Evolutionary conservation across 2,888 invertebrate genomes (phyloP).

Genomic region (Coremacera marginata): DNA sequence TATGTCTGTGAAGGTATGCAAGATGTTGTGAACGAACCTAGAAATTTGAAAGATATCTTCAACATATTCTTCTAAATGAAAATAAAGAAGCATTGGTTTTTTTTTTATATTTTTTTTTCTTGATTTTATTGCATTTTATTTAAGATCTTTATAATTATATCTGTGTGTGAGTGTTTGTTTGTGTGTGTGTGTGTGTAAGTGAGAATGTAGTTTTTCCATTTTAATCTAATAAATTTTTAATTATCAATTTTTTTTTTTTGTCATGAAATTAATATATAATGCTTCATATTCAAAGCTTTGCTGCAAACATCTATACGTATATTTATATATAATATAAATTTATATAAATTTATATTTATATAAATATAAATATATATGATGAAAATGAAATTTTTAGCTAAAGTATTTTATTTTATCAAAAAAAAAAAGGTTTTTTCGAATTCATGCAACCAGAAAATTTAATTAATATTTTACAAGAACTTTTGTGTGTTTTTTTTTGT

Average conservation of each 20-base stretch:
- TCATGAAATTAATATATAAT: slow-evolving; percentile 6
- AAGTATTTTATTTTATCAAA: background rate
- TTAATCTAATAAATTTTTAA: slow-evolving; percentile 20
- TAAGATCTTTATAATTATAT: slow-evolving; percentile 18
- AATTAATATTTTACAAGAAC: background rate
- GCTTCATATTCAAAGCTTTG: background rate
- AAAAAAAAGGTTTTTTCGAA: no score
- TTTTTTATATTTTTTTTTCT: slow-evolving; percentile 5
- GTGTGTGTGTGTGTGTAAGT: slow-evolving; percentile 5
- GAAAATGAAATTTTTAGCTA: background rate
- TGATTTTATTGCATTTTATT: slow-evolving; percentile 21
- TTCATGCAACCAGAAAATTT: background rate
- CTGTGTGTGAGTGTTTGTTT: background rate
- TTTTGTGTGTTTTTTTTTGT: background rate
- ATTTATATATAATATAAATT: background rate
- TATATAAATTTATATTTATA: background rate
- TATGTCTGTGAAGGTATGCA: background rate
- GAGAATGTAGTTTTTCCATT: slow-evolving; percentile 6
- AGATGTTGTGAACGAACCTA: no score
- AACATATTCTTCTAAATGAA: no score
- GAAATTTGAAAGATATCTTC: no score
- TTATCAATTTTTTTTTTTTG: slow-evolving; percentile 9
- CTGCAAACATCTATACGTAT: background rate
- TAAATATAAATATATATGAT: background rate
- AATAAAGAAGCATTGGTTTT: background rate